Conservation (phyloP, 2,888 invertebrate species). For the Diloba caeruleocephala region DNA sequence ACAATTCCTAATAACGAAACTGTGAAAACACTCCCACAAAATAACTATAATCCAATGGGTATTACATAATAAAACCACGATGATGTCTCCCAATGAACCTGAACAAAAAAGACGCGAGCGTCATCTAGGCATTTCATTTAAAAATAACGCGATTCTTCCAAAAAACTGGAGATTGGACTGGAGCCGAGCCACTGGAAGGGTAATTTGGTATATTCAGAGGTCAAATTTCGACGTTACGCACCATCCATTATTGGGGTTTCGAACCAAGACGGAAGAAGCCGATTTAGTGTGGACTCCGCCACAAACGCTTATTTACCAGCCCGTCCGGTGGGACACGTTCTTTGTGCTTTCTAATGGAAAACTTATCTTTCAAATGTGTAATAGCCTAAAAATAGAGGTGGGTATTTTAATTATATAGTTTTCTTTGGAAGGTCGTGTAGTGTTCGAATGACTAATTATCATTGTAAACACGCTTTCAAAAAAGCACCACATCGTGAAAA, state of each 20-base stretch:
- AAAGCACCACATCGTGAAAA: too few species aligned
- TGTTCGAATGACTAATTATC: too few species aligned
- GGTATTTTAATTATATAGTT: constrained; percentile 21
- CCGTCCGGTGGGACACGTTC: constrained; percentile 21
- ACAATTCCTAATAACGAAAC: constrained; percentile 12
- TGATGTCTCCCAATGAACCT: constrained; percentile 37
- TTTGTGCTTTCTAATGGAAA: constrained; percentile 47
- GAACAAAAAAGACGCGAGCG: constrained; percentile 42
- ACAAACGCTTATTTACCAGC: constrained; percentile 60
- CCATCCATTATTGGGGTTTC: constrained; percentile 71
- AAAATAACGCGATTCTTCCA: constrained; percentile 71
- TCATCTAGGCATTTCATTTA: constrained; percentile 69
- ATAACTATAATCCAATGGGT: constrained; percentile 40
- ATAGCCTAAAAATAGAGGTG: constrained; percentile 27
- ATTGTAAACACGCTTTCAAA: too few species aligned
- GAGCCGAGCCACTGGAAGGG: constrained; percentile 64
- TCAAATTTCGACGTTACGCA: constrained; percentile 73
- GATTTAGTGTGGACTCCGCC: constrained; percentile 60
- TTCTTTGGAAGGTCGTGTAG: constrained; percentile 2
- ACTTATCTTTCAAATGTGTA: constrained; percentile 38
- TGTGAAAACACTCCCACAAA: constrained; percentile 21
- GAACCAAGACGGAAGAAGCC: constrained; percentile 62
- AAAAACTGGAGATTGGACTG: constrained; percentile 70
- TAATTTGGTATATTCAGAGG: constrained; percentile 74
- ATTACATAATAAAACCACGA: constrained; percentile 37